phyloP scores from a whole-genome alignment of 2,113 vertebrate species.

The Caranx ignobilis region DNA sequence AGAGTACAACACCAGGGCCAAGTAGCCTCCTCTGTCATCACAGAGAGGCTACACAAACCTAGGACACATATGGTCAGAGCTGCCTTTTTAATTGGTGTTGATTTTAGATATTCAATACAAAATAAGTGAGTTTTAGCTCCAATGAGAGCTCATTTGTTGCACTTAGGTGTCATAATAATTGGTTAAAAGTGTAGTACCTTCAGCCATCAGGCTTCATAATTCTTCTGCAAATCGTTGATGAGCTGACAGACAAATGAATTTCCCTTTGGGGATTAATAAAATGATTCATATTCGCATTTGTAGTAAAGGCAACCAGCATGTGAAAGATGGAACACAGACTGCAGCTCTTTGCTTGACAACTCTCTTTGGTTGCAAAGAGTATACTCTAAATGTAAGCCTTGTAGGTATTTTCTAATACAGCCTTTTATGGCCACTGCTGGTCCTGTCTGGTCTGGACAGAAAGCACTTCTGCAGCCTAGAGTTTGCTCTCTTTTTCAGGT shows the following conservation, averaged over 20 bases:
- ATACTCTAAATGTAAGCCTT: conserved; percentile 4
- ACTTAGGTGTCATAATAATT: background rate
- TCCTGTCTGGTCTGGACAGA: conserved; percentile 12
- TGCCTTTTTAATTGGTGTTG: conserved; percentile 33
- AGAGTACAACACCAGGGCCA: conserved; percentile 60
- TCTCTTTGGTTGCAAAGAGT: conserved; percentile 3
- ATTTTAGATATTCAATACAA: conserved; percentile 32
- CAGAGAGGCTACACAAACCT: conserved; percentile 42
- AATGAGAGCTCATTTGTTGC: background rate
- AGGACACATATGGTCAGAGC: conserved; percentile 37
- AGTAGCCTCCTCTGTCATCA: conserved; percentile 51
- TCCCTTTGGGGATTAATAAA: too few species aligned
- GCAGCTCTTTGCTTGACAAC: background rate
- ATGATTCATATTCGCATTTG: too few species aligned
- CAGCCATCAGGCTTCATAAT: too few species aligned
- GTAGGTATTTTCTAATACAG: conserved; percentile 24
- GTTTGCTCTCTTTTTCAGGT: conserved; percentile 68
- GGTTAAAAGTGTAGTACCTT: background rate
- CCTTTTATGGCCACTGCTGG: conserved; percentile 49
- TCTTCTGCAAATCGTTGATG: too few species aligned
- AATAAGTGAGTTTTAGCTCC: background rate
- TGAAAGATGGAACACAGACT: background rate
- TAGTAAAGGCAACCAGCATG: background rate
- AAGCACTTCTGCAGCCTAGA: conserved; percentile 52
- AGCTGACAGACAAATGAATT: too few species aligned